Evolutionary conservation across 2,888 invertebrate genomes (phyloP).

Genomic region (Lampropteryx suffumata): DNA sequence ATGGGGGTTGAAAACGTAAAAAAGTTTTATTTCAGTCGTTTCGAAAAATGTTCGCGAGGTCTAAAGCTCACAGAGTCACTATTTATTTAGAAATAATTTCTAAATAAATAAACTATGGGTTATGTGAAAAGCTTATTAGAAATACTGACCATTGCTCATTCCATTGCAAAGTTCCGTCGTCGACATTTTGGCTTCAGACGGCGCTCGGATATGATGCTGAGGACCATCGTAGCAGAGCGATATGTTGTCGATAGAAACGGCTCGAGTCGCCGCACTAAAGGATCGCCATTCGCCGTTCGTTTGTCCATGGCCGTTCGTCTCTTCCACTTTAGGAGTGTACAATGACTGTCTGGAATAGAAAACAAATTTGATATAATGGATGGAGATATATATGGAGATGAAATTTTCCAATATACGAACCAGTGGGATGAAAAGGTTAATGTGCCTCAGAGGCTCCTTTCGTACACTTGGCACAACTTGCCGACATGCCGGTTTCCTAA

Average conservation of each 20-base stretch:
- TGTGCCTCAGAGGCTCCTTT: too few species aligned
- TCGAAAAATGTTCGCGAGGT: too few species aligned
- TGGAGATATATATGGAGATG: too few species aligned
- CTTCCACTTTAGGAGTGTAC: slow-evolving; percentile 88
- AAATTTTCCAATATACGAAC: too few species aligned
- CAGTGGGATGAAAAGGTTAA: too few species aligned
- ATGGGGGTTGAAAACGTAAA: too few species aligned
- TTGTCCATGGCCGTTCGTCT: slow-evolving; percentile 63
- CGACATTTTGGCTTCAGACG: slow-evolving; percentile 67
- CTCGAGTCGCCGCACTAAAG: slow-evolving; percentile 73
- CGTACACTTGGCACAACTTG: too few species aligned
- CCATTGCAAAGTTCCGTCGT: slow-evolving; percentile 59
- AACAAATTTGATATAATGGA: background rate
- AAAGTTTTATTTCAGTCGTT: too few species aligned
- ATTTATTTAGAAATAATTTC: too few species aligned
- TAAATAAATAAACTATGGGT: too few species aligned
- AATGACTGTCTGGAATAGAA: slow-evolving; percentile 81
- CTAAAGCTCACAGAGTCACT: too few species aligned
- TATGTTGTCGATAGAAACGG: slow-evolving; percentile 86
- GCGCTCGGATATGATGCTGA: slow-evolving; percentile 63
- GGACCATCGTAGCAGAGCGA: slow-evolving; percentile 75
- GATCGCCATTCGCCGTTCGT: slow-evolving; percentile 67
- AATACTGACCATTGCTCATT: slow-evolving; percentile 11
- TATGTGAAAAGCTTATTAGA: background rate
- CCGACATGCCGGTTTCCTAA: too few species aligned